Percentiles rank a stretch among this genome's conserved stretches.
phyloP scores from a whole-genome alignment of 2,888 invertebrate genomes.

The Chrysotoxum bicinctum region DNA sequence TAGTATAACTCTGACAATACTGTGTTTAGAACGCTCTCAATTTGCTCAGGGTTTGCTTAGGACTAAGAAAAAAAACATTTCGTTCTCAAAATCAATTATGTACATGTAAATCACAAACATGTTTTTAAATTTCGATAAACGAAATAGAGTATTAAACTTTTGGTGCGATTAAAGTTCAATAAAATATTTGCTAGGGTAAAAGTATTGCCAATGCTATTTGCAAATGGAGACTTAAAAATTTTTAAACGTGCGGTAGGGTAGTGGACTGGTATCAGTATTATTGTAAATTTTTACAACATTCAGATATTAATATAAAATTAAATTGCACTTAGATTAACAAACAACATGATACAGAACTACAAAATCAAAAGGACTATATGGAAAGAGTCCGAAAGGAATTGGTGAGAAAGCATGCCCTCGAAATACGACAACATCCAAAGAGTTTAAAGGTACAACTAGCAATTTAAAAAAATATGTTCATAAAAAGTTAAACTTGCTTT shows the following conservation, averaged over 20 bases:
- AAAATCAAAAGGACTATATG: conserved; percentile 98
- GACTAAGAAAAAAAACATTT: too few relatives aligned
- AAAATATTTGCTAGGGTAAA: neutral
- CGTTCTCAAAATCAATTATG: too few relatives aligned
- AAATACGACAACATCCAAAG: conserved; percentile 99
- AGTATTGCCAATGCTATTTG: neutral
- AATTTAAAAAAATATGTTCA: neutral
- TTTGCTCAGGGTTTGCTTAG: too few relatives aligned
- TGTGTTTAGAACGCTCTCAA: too few relatives aligned
- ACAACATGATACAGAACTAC: conserved; percentile 96
- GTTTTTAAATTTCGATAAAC: neutral
- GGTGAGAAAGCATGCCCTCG: conserved; percentile 97
- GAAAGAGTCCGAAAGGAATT: conserved; percentile 96
- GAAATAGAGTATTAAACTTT: neutral
- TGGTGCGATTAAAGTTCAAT: neutral
- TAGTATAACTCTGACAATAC: too few relatives aligned
- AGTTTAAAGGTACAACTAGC: conserved; percentile 91
- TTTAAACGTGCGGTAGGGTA: neutral
- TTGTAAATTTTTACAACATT: neutral
- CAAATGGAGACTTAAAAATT: neutral
- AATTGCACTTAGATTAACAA: conserved; percentile 84
- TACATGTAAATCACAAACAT: neutral
- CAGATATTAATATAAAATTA: conserved; percentile 17
- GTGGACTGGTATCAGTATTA: neutral
- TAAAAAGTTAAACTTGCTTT: neutral